Percentiles rank a stretch among this genome's conserved stretches.
phyloP scores from a whole-genome alignment of 2,113 vertebrate species.

The Otus sunia region DNA sequence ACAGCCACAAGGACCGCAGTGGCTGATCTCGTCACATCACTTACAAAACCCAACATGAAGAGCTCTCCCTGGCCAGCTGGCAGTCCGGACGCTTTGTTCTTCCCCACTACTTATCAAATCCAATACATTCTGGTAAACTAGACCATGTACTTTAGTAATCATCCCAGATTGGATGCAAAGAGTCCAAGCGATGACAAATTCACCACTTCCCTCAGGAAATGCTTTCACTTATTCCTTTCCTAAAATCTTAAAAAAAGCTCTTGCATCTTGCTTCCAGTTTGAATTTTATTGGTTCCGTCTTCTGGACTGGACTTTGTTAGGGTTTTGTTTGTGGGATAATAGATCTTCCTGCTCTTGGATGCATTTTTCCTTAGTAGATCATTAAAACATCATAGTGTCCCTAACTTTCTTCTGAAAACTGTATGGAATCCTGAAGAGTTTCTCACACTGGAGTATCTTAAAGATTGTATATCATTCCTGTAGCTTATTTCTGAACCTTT shows the following conservation, averaged over 20 bases:
- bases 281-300: background rate
- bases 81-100: background rate
- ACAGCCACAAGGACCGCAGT: background rate
- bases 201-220: conserved; percentile 6
- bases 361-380: background rate
- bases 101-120: background rate
- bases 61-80: background rate
- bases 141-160: background rate
- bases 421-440: background rate
- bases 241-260: background rate
- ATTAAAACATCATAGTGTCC: background rate
- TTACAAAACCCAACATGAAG: background rate
- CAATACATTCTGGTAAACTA: conserved; percentile 27
- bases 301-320: background rate
- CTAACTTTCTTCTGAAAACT: background rate
- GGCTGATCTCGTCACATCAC: background rate
- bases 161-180: background rate
- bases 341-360: background rate
- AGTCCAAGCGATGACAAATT: background rate
- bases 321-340: background rate
- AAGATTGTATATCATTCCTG: background rate
- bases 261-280: background rate
- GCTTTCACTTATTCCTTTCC: background rate
- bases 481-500: background rate
- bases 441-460: background rate